A percentile compares a stretch with the other conserved stretches of the same genome.
Conservation (phyloP, 2,797 vertebrate species). For the Muraenolepis orangiensis region DNA sequence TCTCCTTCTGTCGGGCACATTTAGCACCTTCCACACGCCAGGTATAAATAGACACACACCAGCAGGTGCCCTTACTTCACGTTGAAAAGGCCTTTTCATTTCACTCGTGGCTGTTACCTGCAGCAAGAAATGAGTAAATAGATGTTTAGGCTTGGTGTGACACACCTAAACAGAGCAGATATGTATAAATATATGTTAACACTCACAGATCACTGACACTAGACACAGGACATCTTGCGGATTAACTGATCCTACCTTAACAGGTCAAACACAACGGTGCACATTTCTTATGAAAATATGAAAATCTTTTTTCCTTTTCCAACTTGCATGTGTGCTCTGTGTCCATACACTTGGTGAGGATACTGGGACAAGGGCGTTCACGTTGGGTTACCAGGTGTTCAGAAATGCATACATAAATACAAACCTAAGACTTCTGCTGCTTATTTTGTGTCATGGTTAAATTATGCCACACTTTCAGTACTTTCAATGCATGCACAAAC, state of each 20-base stretch:
- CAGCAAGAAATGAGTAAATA: no score
- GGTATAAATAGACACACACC: neutral
- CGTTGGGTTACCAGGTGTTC: no score
- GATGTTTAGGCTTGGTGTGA: neutral
- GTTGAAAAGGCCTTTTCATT: neutral
- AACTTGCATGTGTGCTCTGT: neutral
- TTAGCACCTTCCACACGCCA: neutral
- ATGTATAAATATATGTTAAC: no score
- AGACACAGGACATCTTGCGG: neutral
- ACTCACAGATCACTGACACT: no score
- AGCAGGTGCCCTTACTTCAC: neutral
- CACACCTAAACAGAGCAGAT: no score
- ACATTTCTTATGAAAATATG: neutral
- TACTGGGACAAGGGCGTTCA: no score
- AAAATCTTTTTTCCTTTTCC: neutral
- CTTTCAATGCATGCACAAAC: neutral
- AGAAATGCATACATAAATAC: no score
- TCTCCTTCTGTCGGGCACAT: conserved; percentile 1
- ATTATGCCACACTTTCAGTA: neutral
- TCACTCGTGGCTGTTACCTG: neutral
- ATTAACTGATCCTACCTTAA: neutral
- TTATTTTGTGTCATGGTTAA: neutral
- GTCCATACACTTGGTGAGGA: neutral
- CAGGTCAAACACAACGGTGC: neutral
- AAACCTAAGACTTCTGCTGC: neutral